Evolutionary conservation across 2,888 invertebrate genomes (phyloP).

Genomic region (Oxytorus armatus): DNA sequence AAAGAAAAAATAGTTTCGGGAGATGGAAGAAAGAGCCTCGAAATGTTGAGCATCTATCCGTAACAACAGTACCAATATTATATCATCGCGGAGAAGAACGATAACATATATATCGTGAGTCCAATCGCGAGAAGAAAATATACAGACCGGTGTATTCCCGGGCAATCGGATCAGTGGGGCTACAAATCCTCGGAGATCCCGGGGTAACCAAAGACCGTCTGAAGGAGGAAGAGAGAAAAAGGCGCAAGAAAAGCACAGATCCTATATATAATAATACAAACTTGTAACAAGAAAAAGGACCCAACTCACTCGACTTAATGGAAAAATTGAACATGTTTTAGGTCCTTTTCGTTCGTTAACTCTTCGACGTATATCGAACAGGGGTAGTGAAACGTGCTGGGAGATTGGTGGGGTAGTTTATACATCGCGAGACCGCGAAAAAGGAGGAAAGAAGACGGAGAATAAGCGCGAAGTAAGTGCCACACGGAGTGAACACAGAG

Average conservation of each 20-base stretch:
- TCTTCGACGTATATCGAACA: neutral
- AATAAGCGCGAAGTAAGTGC: slow-evolving; percentile 39
- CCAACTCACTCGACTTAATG: neutral
- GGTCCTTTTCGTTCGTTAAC: neutral
- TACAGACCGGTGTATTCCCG: slow-evolving; percentile 23
- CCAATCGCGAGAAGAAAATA: slow-evolving; percentile 31
- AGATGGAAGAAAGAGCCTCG: neutral
- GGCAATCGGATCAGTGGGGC: slow-evolving; percentile 61
- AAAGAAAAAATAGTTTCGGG: neutral
- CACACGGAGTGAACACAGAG: slow-evolving; percentile 13
- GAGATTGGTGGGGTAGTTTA: slow-evolving; percentile 48
- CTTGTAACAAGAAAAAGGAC: neutral
- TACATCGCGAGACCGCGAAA: slow-evolving; percentile 18
- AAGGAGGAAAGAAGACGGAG: slow-evolving; percentile 16
- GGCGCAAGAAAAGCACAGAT: slow-evolving; percentile 19
- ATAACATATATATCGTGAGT: neutral
- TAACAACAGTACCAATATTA: slow-evolving; percentile 7
- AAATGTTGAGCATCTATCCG: neutral
- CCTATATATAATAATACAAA: neutral
- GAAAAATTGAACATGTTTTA: neutral
- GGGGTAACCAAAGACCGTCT: slow-evolving; percentile 47
- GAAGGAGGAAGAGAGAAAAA: slow-evolving; percentile 2
- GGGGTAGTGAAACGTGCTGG: slow-evolving; percentile 18
- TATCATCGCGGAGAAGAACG: neutral
- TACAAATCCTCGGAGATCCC: slow-evolving; percentile 53